A percentile compares a stretch with the other conserved stretches of the same genome.
These are phyloP conservation scores for Bucco capensis DNA, from an alignment of 2,113 vertebrate species.

Conservation along the genomic window DNA sequence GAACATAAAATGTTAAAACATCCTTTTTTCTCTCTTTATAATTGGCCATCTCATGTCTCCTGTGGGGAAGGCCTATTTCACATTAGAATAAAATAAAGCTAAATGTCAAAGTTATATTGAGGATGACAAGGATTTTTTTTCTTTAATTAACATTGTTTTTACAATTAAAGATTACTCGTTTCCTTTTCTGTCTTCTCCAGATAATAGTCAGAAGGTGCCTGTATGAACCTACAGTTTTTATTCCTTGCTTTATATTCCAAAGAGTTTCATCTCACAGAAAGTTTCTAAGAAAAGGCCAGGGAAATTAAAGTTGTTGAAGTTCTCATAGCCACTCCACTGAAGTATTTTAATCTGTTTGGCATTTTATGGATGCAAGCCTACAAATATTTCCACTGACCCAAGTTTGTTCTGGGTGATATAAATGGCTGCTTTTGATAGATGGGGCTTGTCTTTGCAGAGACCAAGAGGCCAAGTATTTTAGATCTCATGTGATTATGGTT, in stretches of 20 bases:
- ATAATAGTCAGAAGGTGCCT: not conserved
- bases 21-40: not conserved
- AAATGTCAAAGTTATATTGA: not conserved
- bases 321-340: not conserved
- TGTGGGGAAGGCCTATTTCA: not conserved
- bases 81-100: slow-evolving; percentile 1
- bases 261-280: not conserved
- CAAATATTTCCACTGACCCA: not conserved
- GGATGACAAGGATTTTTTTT: not conserved
- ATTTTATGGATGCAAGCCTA: not conserved
- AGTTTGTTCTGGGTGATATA: not conserved
- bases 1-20: slow-evolving; percentile 8
- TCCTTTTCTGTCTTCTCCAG: not conserved
- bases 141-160: slow-evolving; percentile 35
- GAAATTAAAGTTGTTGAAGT: not conserved
- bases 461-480: not conserved
- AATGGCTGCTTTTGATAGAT: not conserved
- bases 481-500: not conserved
- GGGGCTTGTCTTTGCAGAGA: not conserved
- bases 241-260: not conserved
- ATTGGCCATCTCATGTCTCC: not conserved
- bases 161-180: not conserved
- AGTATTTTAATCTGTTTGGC: not conserved
- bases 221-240: not conserved
- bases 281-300: not conserved